Base-by-base conservation (phyloP, 2,888 invertebrate genomes). In the Drosophila nigritarsus region DNA sequence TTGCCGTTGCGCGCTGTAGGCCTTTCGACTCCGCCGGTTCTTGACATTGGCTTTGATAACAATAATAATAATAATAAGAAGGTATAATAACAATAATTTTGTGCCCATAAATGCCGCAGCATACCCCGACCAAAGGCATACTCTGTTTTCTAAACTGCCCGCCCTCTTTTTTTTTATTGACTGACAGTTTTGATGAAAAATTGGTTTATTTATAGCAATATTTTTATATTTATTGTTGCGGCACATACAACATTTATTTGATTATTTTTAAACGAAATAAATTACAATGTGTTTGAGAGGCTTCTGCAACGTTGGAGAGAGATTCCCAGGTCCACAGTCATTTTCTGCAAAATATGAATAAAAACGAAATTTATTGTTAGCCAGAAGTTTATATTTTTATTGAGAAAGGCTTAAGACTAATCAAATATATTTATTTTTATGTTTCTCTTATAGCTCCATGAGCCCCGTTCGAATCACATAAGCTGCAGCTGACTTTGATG, bases 61-160 rank as follows among this genome's bases (percentile, higher is more conserved):
- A 85, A 79, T 85, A 84, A 83, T 85, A 83, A 83, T 85, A 83
- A 83, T 85, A 82, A 83, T 76, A 83, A 76, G 78, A 66, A 85
- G 76, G 67, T 78, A 83, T 85, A 83, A 84, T 84, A 84, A 85
- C 83, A 84, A 84, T 84, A 76, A 84, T 84, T 84, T 83, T 85
- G 80, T 73, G 83, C 75, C 69, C 81, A 77, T 79, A 83, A 85
- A 84, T 78, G 85, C 59, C 56, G 72, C 73, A 56, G 58, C 78
- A 67, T 63, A 65, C 65, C 61, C 58, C 42, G 45, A 40, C 45
- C 50, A 45, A 4, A 55, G 42, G 18, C 66, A 13, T 13, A n/a
- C 9, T 32, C 54, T 55, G 38, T 36, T 38, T 15, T n/a, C 40
- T 40, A 30, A 65, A 53, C 70, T 58, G 49, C 54, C 50, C 53